A percentile compares a stretch with the other conserved stretches of the same genome.
Conservation (phyloP, 2,888 invertebrate species). For the Dilophus febrilis region DNA sequence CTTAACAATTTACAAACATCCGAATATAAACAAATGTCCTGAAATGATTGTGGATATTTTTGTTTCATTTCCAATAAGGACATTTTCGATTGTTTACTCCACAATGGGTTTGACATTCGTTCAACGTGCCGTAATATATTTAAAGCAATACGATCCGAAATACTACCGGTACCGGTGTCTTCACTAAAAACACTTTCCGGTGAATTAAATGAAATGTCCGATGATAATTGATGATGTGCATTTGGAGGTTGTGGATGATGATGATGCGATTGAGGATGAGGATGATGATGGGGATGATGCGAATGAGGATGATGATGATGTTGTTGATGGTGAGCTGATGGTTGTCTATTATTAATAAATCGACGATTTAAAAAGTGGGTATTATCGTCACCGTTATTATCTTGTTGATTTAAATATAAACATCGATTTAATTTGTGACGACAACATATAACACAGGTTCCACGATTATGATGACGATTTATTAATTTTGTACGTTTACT, state of each 20-base stretch:
- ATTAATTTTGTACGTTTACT: slow-evolving; percentile 26
- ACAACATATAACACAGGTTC: slow-evolving; percentile 24
- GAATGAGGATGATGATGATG: too few relatives aligned
- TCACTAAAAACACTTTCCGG: slow-evolving; percentile 30
- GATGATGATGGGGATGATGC: too few relatives aligned
- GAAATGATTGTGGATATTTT: slow-evolving; percentile 51
- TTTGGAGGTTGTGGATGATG: too few relatives aligned
- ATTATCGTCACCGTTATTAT: slow-evolving; percentile 16
- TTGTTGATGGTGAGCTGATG: slow-evolving; percentile 10
- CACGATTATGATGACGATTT: slow-evolving; percentile 23
- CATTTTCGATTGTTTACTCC: slow-evolving; percentile 65
- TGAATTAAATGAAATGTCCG: slow-evolving; percentile 27
- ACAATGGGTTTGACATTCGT: slow-evolving; percentile 61
- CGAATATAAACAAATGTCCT: slow-evolving; percentile 82
- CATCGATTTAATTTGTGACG: slow-evolving; percentile 16
- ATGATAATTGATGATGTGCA: slow-evolving; percentile 8
- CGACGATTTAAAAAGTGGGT: slow-evolving; percentile 9
- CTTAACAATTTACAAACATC: slow-evolving; percentile 71
- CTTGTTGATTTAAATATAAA: not conserved
- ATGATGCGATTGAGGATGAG: too few relatives aligned
- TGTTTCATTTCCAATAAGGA: slow-evolving; percentile 60
- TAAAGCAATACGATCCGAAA: slow-evolving; percentile 25
- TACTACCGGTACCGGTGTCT: slow-evolving; percentile 20
- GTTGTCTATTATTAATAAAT: slow-evolving; percentile 13
- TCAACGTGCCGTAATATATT: slow-evolving; percentile 51